phyloP scores from a whole-genome alignment of 2,888 invertebrate genomes.

The Eulithis prunata region DNA sequence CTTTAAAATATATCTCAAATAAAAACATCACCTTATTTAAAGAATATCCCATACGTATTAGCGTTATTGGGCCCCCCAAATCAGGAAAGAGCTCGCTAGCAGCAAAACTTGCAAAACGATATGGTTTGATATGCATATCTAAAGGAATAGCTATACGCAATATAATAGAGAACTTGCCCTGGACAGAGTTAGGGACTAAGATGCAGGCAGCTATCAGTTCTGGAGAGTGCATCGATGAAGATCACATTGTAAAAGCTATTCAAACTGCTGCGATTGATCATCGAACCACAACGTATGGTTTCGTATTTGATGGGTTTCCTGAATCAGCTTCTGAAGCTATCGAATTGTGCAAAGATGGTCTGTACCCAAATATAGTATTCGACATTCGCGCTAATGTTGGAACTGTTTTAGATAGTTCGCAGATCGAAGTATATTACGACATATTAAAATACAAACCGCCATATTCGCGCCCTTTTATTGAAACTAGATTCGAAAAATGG shows the following conservation, averaged over 20 bases:
- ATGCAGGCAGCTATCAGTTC: conserved; percentile 65
- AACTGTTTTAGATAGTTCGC: conserved; percentile 67
- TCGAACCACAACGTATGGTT: conserved; percentile 80
- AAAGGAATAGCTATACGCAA: conserved; percentile 81
- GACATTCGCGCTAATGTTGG: conserved; percentile 72
- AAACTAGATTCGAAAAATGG: conserved; percentile 75
- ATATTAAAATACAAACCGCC: conserved; percentile 64
- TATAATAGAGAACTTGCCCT: conserved; percentile 75
- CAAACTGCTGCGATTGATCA: conserved; percentile 79
- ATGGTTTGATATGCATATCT: conserved; percentile 82
- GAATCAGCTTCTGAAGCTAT: conserved; percentile 75
- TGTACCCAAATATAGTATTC: conserved; percentile 85
- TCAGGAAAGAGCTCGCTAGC: conserved; percentile 85
- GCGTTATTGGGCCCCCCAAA: conserved; percentile 86
- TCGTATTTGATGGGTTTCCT: conserved; percentile 86
- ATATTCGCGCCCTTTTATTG: conserved; percentile 68
- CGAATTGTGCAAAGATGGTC: conserved; percentile 73
- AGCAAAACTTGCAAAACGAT: conserved; percentile 78
- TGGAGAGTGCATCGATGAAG: conserved; percentile 72
- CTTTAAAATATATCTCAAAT: conserved; percentile 80
- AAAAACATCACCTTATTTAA: conserved; percentile 71
- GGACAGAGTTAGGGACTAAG: conserved; percentile 76
- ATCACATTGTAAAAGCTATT: conserved; percentile 79
- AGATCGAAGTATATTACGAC: conserved; percentile 62
- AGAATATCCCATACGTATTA: conserved; percentile 80